Evolutionary conservation across 30 jellyfish, hydroid and myxozoan species (phyloP), one percentile per base, ranked within the genome.

Genomic region (Aurelia aurita): DNA sequence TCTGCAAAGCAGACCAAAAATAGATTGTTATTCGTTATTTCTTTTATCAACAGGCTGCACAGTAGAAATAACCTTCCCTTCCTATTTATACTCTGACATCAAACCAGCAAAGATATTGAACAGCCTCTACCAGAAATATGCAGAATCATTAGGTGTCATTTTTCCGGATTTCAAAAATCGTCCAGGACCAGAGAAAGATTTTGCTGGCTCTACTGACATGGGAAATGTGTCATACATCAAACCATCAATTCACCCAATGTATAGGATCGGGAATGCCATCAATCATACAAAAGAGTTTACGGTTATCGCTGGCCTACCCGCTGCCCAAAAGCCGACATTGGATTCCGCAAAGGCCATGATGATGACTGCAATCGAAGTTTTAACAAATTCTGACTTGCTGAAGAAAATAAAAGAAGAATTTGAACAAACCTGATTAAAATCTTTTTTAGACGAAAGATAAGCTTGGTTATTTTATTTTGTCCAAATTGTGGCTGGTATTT

Each of bases 161-260:
- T 28, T 80, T 39, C 82, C 55, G 12, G 74, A 64, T 32, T 39
- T 45, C 34, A 55, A 66, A 22, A 34, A 45, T 16, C 49, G 27
- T 28, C 82, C 82, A 11, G 89, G 44, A 22, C 59, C 57, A 23
- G 39, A 46, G 3, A 64, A 64, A 39, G 32, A 29, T 31, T 18
- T 64, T 67, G 90, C 82, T 32, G 99, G 92, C 21, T 84, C 97
- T 34, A 88, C 97, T 19, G 99, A 94, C 67, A 88, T 88, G 96
- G 99, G 99, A 12, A 88, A 94, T 80, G 96, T 94, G 26, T 94
- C 99, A 22, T 94, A 94, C n/a, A 80, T 70, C 0, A 77, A 73
- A 53, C 99, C 99, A 20, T 87, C 97, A 10, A 94, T 89, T 18
- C 99, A 94, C 69, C 99, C 99, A 4, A n/a, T 73, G 23, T 94